Evolutionary conservation across 2,888 invertebrate genomes (phyloP).

Genomic region (Ophraella communa): DNA sequence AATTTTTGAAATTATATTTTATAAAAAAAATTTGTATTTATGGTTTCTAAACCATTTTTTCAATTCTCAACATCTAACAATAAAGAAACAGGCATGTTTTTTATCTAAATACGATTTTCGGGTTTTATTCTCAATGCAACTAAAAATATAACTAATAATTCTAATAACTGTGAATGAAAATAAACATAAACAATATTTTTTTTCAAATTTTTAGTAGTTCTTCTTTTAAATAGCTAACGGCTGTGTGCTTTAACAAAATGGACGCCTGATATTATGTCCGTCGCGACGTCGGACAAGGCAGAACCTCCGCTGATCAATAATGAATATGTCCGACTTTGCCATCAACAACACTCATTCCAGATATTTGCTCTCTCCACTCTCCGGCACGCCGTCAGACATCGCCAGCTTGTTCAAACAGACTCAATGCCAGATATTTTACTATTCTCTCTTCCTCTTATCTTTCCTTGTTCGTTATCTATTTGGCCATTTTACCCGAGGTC

Average conservation of each 20-base stretch:
- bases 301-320: slow-evolving; percentile 58
- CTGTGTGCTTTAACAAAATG: slow-evolving; percentile 41
- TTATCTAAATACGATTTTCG: too few species aligned
- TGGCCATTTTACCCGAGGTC: slow-evolving; percentile 16
- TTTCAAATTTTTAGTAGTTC: too few species aligned
- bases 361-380: slow-evolving; percentile 45
- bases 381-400: slow-evolving; percentile 21
- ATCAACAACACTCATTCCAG: slow-evolving; percentile 49
- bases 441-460: slow-evolving; percentile 12
- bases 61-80: too few species aligned
- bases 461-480: slow-evolving; percentile 29
- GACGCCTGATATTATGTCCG: slow-evolving; percentile 53
- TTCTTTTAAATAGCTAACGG: not conserved
- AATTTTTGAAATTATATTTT: too few species aligned
- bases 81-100: too few species aligned
- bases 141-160: too few species aligned
- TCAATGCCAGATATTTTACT: slow-evolving; percentile 35
- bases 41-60: too few species aligned
- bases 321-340: slow-evolving; percentile 57
- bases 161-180: too few species aligned
- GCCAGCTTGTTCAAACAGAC: slow-evolving; percentile 41
- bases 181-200: too few species aligned
- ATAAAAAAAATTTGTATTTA: too few species aligned
- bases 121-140: too few species aligned
- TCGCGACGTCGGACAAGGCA: slow-evolving; percentile 58